Evolutionary conservation across 2,113 vertebrate species (phyloP).

Genomic region (Eublepharis macularius): DNA sequence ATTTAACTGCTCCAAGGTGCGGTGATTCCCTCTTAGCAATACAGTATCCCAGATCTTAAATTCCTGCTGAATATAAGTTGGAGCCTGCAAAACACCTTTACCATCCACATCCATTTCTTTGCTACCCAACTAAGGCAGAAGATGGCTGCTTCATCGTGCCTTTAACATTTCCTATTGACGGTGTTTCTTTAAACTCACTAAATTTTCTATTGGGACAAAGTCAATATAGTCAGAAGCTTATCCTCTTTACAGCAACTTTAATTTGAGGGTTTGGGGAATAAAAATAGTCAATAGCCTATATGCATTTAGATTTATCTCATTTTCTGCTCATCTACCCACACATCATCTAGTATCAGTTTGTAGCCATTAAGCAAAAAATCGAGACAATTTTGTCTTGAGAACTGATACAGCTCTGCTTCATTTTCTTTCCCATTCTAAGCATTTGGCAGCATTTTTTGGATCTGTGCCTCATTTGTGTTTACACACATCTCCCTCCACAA

Average conservation of each 20-base stretch:
- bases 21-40: too few species aligned
- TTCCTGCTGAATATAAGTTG: too few species aligned
- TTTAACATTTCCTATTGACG: too few species aligned
- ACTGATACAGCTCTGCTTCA: background rate
- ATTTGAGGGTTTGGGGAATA: background rate
- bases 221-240: background rate
- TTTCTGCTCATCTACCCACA: conserved; percentile 6
- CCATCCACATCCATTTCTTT: too few species aligned
- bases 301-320: background rate
- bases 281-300: background rate
- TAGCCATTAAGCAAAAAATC: background rate
- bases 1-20: too few species aligned
- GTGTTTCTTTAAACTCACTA: background rate
- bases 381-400: background rate
- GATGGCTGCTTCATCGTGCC: too few species aligned
- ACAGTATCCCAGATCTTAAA: too few species aligned
- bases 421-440: background rate
- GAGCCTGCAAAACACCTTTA: too few species aligned
- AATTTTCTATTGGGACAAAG: background rate
- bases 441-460: background rate
- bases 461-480: background rate
- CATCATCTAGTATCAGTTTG: background rate
- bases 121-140: too few species aligned
- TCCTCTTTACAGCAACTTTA: background rate
- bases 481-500: background rate